Base-by-base conservation (phyloP, 1,140 invertebrate genomes). In the Thaumetopoea pityocampa region DNA sequence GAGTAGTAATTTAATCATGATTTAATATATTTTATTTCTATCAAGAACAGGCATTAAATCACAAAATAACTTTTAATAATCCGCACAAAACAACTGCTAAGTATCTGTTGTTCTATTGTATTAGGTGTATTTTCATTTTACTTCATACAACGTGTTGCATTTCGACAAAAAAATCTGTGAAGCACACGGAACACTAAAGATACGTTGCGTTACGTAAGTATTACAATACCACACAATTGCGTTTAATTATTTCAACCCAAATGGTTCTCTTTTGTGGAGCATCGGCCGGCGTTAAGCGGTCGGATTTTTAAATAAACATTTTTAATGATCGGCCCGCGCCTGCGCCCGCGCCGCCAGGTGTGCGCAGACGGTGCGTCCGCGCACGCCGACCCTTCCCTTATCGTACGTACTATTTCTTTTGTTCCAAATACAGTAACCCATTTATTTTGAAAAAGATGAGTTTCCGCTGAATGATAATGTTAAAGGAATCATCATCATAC, bases 221-320 rank as follows among this genome's bases (percentile, higher is more conserved):
- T n/a, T n/a, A n/a, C n/a, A 36, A 36, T 45, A 30, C 27, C 29
- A 47, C 30, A 36, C 24, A n/a, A 28, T 17, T 16, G 18, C n/a
- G 16, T 14, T 30, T 30, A 38, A 38, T 38, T 27, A 33, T 47
- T 38, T 15, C 33, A 29, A 37, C 43, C 29, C 19, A 51, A 46
- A 37, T 76, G 63, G 64, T 57, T 67, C 63, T 28, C 32, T 73
- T 45, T 60, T 32, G 63, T 43, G 57, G 64, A 51, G 41, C 28
- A 28, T 42, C 30, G 45, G 44, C 61, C 55, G 49, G 59, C 64
- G 66, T 71, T 79, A 78, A 82, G 78, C 78, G 78, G 78, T 82
- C 66, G 74, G 74, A 82, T 82, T 82, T 82, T 82, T 82, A 82
- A 82, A 82, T 82, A 82, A 82, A 82, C 78, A 82, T 78, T 79